Conservation (phyloP, 30 jellyfish, hydroid and myxozoan genomes). For the Clytia hemisphaerica region DNA sequence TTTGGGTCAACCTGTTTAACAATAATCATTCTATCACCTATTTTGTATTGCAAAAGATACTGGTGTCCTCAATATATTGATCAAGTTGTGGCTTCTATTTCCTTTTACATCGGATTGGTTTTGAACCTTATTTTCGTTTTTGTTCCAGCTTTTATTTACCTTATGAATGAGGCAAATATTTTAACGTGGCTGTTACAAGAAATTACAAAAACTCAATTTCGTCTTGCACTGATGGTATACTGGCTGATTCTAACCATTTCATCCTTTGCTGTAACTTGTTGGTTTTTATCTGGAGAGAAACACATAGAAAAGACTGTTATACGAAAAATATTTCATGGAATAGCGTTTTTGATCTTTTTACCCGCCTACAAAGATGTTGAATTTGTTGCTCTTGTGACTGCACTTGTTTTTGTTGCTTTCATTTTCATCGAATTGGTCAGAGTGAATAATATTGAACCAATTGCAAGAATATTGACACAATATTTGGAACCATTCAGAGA, state of each 20-base stretch:
- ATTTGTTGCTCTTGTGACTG: constrained; percentile 36
- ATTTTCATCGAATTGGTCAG: constrained; percentile 53
- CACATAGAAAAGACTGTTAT: constrained; percentile 34
- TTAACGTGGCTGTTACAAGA: too few species aligned
- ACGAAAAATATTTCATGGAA: constrained; percentile 63
- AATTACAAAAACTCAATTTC: too few species aligned
- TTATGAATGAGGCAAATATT: too few species aligned
- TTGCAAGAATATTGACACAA: constrained; percentile 32
- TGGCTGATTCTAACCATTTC: constrained; percentile 34
- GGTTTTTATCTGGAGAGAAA: constrained; percentile 22
- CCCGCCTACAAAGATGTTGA: constrained; percentile 49
- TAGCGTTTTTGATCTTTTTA: constrained; percentile 48
- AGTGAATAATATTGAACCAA: constrained; percentile 33
- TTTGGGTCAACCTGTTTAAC: too few species aligned
- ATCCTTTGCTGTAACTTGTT: constrained; percentile 44
- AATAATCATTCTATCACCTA: too few species aligned
- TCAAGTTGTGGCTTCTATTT: too few species aligned
- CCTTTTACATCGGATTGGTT: too few species aligned
- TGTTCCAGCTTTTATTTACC: too few species aligned
- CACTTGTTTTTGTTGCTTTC: constrained; percentile 37
- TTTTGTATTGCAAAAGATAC: too few species aligned
- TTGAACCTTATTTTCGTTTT: too few species aligned
- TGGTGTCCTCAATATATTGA: too few species aligned
- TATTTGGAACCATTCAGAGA: constrained; percentile 59
- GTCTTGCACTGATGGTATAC: constrained; percentile 25